phyloP scores from a whole-genome alignment of 1,140 invertebrate genomes.

The Drosophila yakuba region DNA sequence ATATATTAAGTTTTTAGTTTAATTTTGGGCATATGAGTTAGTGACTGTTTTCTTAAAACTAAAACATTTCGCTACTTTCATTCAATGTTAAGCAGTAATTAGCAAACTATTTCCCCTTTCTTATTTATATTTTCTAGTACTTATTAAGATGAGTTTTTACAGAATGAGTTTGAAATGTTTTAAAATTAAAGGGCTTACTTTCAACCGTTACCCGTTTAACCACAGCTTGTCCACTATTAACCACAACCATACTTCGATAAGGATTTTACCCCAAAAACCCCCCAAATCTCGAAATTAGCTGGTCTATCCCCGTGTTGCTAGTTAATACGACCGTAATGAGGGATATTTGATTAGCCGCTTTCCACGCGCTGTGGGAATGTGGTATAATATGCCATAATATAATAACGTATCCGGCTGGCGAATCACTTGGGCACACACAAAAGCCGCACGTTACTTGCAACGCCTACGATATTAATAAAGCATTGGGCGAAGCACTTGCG shows the following conservation, averaged over 20 bases:
- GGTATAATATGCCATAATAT: slow-evolving; percentile 13
- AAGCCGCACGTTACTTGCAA: slow-evolving; percentile 62
- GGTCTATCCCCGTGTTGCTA: slow-evolving; percentile 3
- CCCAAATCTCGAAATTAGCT: slow-evolving; percentile 17
- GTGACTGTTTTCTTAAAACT: too few species aligned
- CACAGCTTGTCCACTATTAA: background rate
- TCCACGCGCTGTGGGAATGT: slow-evolving; percentile 32
- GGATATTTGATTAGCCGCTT: slow-evolving; percentile 68
- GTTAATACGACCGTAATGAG: slow-evolving; percentile 28
- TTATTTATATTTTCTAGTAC: too few species aligned
- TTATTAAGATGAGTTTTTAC: too few species aligned
- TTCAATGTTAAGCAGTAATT: too few species aligned
- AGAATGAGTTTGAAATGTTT: too few species aligned
- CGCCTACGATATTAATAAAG: slow-evolving; percentile 81
- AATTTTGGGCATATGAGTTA: too few species aligned
- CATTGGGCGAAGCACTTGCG: slow-evolving; percentile 75
- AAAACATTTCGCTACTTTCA: too few species aligned
- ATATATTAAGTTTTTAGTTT: too few species aligned
- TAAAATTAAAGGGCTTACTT: too few species aligned
- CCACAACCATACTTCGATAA: background rate
- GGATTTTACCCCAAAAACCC: background rate
- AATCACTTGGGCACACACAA: slow-evolving; percentile 52
- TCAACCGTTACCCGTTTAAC: background rate
- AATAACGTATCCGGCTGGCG: slow-evolving; percentile 54
- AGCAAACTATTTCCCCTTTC: too few species aligned